Conservation (phyloP, 2,113 vertebrate species). For the Zosterops pallidus region DNA sequence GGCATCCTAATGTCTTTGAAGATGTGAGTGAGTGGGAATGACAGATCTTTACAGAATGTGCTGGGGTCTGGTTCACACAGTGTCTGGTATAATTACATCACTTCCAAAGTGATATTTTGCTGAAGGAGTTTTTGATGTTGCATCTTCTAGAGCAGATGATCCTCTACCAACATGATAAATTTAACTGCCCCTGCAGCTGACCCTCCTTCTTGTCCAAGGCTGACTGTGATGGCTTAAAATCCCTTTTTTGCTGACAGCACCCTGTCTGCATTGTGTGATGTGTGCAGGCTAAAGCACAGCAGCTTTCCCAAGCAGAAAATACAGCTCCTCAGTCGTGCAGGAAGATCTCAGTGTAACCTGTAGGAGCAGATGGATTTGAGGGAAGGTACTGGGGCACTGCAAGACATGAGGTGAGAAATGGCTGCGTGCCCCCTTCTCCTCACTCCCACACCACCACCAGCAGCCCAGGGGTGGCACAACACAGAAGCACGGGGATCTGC, state of each 20-base stretch:
- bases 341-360: neutral
- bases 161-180: neutral
- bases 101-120: neutral
- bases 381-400: neutral
- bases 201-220: neutral
- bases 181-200: neutral
- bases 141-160: neutral
- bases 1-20: neutral
- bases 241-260: neutral
- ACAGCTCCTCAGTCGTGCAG: neutral
- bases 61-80: neutral
- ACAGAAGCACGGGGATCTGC: fast-evolving
- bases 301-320: neutral
- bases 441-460: neutral
- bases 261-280: fast-evolving
- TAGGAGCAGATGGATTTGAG: neutral
- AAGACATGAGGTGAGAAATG: neutral
- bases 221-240: neutral
- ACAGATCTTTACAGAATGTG: neutral
- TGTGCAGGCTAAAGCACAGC: neutral
- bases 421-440: fast-evolving
- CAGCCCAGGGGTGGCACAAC: fast-evolving
- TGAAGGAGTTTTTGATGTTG: neutral
- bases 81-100: neutral
- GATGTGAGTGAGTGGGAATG: neutral